Evolutionary conservation across 2,113 vertebrate species (phyloP).

Genomic region (Entosphenus tridentatus): DNA sequence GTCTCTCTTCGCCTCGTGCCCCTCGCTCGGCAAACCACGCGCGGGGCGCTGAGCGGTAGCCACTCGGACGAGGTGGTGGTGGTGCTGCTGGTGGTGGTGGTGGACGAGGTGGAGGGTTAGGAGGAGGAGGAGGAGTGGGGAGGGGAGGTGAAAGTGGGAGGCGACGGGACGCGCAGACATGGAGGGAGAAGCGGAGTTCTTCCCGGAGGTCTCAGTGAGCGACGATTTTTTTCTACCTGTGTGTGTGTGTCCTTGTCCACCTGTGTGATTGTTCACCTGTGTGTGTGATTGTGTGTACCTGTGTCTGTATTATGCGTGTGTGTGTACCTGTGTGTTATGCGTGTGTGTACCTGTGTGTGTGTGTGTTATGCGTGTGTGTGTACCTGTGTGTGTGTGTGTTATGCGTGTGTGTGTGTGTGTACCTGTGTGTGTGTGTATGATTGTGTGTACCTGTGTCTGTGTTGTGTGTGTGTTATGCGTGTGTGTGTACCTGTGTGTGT

Average conservation of each 20-base stretch:
- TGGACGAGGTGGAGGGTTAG: too few species aligned
- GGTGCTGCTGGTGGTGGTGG: too few species aligned
- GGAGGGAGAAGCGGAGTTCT: too few species aligned
- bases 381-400: neutral
- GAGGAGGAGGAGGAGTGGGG: too few species aligned
- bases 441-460: neutral
- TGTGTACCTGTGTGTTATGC: neutral
- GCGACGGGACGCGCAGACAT: too few species aligned
- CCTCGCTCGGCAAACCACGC: too few species aligned
- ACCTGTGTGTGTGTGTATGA: neutral
- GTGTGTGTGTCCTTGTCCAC: neutral
- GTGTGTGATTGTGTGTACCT: neutral
- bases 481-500: neutral
- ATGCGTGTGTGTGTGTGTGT: neutral
- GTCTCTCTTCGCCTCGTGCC: too few species aligned
- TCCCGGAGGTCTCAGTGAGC: too few species aligned
- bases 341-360: neutral
- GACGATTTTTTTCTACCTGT: neutral
- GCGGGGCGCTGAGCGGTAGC: too few species aligned
- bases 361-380: neutral
- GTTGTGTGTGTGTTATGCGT: neutral
- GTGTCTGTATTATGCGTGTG: neutral
- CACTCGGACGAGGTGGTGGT: too few species aligned
- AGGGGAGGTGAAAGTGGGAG: too few species aligned
- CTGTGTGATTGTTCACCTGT: neutral